Conservation (phyloP, 37 sponge, comb jelly and placozoan species). For the Beroe ovata region DNA sequence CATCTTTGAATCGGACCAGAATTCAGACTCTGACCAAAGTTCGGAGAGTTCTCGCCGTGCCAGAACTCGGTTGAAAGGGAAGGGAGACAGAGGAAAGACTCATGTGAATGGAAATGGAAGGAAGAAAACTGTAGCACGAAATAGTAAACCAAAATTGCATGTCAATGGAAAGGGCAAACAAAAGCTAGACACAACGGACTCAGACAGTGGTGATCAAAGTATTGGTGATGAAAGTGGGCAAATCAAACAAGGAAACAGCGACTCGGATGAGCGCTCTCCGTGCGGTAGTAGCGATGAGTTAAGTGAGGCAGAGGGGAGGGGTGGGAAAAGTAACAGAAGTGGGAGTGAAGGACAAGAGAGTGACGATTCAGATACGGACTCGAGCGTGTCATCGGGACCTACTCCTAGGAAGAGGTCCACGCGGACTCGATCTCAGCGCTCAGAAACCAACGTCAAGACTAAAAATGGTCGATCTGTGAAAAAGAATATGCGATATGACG, state of each 20-base stretch:
- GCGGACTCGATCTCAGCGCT: conserved; percentile 26
- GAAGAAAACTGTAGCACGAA: neutral
- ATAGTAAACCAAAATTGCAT: too few species aligned
- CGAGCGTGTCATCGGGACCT: neutral
- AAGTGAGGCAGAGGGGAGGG: neutral
- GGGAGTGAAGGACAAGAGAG: neutral
- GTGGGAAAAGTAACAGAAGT: neutral
- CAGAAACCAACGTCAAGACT: neutral
- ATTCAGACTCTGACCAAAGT: neutral
- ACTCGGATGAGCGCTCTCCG: too few species aligned
- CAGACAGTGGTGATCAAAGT: neutral
- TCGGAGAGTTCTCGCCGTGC: neutral
- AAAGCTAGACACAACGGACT: neutral
- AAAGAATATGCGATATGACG: conserved; percentile 22
- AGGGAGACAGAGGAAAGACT: too few species aligned
- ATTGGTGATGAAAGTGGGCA: neutral
- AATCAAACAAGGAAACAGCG: too few species aligned
- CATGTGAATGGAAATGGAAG: neutral
- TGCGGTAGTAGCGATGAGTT: neutral
- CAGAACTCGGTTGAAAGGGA: neutral
- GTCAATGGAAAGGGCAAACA: neutral
- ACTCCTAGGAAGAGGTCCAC: neutral
- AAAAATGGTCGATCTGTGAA: conserved; percentile 3
- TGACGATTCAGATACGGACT: neutral
- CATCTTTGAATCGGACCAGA: neutral